These are phyloP conservation scores for Melanaphis sacchari DNA, from an alignment of 1,140 invertebrate species.

Conservation along the genomic window DNA sequence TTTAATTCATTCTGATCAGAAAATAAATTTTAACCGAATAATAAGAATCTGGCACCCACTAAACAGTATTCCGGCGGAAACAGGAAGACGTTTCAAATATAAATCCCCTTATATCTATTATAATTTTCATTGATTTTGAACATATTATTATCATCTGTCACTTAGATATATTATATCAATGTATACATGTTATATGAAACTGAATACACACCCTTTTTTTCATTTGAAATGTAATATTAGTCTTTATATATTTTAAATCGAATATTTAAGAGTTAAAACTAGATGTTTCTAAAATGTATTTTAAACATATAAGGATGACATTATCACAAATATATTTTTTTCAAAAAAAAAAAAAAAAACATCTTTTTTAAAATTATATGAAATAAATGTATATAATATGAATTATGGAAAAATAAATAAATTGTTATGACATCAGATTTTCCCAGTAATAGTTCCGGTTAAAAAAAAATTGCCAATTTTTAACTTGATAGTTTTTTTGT, in stretches of 20 bases:
- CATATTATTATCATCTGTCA: slow-evolving; percentile 18
- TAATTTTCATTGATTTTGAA: slow-evolving; percentile 24
- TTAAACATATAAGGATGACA: neutral
- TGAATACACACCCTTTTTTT: neutral
- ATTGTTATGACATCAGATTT: too few species aligned
- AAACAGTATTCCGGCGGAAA: slow-evolving; percentile 26
- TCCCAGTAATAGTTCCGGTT: too few species aligned
- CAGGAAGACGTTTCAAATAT: slow-evolving; percentile 31
- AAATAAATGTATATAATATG: neutral
- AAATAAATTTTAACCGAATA: neutral
- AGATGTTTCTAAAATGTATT: neutral
- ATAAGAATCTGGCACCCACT: neutral
- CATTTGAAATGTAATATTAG: neutral
- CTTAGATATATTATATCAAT: neutral
- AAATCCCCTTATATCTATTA: neutral
- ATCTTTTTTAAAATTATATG: neutral
- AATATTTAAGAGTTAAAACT: neutral
- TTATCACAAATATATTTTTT: neutral
- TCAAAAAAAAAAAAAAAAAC: neutral
- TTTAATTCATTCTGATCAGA: neutral
- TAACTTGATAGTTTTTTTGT: too few species aligned
- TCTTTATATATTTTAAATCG: neutral
- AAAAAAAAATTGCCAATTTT: too few species aligned
- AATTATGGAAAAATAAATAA: neutral
- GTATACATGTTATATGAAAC: neutral